Base-by-base conservation (phyloP, 2,888 invertebrate species). In the Drosophila cognata region DNA sequence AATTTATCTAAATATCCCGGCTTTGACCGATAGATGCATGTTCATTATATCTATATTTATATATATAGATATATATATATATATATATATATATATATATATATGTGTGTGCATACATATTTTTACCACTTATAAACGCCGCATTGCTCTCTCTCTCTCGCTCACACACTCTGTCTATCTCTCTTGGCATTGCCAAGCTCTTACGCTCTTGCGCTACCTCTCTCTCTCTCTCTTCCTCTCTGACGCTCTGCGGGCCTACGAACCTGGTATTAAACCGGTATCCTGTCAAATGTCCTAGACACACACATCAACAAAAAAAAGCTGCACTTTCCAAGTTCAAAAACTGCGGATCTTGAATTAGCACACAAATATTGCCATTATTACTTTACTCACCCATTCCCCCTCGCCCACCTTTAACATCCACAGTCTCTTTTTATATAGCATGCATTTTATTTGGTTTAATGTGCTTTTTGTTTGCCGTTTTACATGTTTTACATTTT, bases 251-350 rank as follows among this genome's bases (percentile, higher is more conserved):
- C 25, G 58, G 48, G 62, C 56, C 50, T 58, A 46, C 38, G 51
- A 59, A 43, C 43, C 43, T 59, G 48, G 25, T 57, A 38, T 33
- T 33, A 89, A 89, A 85, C 85, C 85, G 85, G 85, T 85, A 85
- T 87, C 87, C 84, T 84, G 76, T 16, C 66, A 59, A 74, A 78
- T 61, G 68, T 74, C 79, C 69, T 81, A 72, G 76, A 64, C 29
- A 48, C 51, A 60, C 63, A 58, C 31, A 48, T 46, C 16, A 25
- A 16, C 1, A 36, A 52, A 18, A 38, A 52, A 53, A 56, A 10
- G 25, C 21, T 41, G 18, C 35, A 43, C 18, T 57, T 57, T 48
- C 11, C 4, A 64, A 56, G 48, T 56, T 71, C 65, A 60, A 61
- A 62, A 72, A 29, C 29, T 57, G 65, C 51, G 41, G 78, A 81